Base-by-base conservation (phyloP, 2,797 vertebrate genomes). In the Pipistrellus nathusii region DNA sequence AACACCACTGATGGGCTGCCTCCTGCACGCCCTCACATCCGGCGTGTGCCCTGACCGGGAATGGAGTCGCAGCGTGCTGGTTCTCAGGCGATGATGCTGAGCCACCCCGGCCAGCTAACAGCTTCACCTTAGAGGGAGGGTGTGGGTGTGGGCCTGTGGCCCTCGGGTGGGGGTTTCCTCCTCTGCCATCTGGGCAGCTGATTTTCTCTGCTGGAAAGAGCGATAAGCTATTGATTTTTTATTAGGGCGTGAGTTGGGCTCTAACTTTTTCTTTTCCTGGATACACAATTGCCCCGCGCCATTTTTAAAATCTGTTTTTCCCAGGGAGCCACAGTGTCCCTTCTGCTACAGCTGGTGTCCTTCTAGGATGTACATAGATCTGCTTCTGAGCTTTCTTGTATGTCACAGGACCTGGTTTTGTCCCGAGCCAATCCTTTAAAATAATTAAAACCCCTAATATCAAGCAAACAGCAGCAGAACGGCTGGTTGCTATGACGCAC, bases 281-380 rank as follows among this genome's bases (percentile, higher is more conserved):
- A 21, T 38, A 30, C 27, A 7, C 15, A 21, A 4, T 76, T n/a
- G 10, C n/a, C 48, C 35, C n/a, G 53, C 91, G 13, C 44, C 30
- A 0, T 27, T n/a, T 68, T 55, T 38, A n/a, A 80, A 44, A 25
- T 17, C 11, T n/a, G 30, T 30, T 64, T 64, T 73, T 46, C 6
- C 18, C 57, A 4, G 32, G 1, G 48, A 46, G n/a, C 38, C 44
- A 23, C 11, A 6, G 27, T 10, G 30, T 59, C 25, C 5, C 62
- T 21, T 11, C 21, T 3, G 8, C 10, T 2, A 2, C n/a, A 3
- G 23, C 57, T 41, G 44, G 23, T 27, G 59, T n/a, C 15, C 68
- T 0, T 46, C 8, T 57, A 18, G n/a, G 30, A 21, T 13, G 0
- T 5, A 35, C 1, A 4, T 8, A 23, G 64, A 11, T 57, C 73